phyloP scores from a whole-genome alignment of 2,888 invertebrate species.

The Tipula lateralis region DNA sequence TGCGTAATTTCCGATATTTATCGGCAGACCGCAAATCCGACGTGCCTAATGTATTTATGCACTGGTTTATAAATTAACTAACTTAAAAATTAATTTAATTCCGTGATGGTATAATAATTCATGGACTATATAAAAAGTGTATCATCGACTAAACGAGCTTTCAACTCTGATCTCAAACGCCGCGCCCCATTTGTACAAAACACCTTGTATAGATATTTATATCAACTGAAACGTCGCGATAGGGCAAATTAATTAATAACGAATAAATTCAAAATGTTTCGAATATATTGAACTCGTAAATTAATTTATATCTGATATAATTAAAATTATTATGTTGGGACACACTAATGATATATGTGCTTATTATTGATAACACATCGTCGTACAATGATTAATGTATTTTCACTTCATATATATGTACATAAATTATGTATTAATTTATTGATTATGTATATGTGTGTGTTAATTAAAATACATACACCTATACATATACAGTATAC shows the following conservation, averaged over 20 bases:
- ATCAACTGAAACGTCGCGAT: background rate
- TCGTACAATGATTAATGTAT: background rate
- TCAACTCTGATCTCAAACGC: no score
- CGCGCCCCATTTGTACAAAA: background rate
- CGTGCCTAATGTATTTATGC: no score
- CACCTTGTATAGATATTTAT: background rate
- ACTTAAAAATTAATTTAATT: no score
- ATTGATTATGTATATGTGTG: background rate
- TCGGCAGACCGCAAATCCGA: no score
- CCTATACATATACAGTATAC: background rate
- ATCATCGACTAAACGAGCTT: no score
- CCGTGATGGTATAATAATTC: no score
- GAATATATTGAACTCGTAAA: background rate
- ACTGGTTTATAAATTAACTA: no score
- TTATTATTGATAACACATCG: slow-evolving; percentile 4
- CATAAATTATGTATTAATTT: slow-evolving; percentile 24
- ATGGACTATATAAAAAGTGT: no score
- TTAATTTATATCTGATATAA: background rate
- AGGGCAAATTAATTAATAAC: background rate
- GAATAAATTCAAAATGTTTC: background rate
- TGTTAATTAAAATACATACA: slow-evolving; percentile 13
- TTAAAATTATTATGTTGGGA: background rate
- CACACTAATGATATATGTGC: background rate
- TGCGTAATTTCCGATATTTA: no score
- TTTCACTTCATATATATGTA: background rate